Base-by-base conservation (phyloP, 2,797 vertebrate species). In the Sorex maritimensis region DNA sequence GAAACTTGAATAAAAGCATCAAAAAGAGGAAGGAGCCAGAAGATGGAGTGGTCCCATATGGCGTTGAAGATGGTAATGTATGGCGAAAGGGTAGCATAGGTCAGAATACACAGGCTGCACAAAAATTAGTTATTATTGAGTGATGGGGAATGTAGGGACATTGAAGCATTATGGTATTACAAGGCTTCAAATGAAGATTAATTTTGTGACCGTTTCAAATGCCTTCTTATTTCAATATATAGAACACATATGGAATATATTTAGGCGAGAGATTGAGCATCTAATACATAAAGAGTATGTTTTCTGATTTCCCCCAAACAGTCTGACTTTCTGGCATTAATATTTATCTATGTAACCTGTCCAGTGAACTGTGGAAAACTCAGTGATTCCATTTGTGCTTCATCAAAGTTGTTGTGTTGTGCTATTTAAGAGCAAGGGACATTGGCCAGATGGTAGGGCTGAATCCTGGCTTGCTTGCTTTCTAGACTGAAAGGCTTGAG, bases 401-500 rank as follows among this genome's bases (percentile, higher is more conserved):
- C 52, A 55, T 2, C 52, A 28, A 44, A 26, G 46, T 67, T 21
- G 12, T 46, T n/a, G 17, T 75, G 5, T 30, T 71, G 12, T 75
- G 13, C n/a, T 3, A 0, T 1, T 49, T 21, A 49, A 61, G 55
- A 68, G 6, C 7, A 30, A 0, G 19, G 14, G 10, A n/a, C 52
- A 12, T 52, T 26, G 3, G 17, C 52, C n/a, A 23, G 44, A 49
- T 34, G 26, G 44, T 13, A 44, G 44, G 7, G 26, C 46, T 23
- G 44, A 81, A 19, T 7, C 24, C 3, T 21, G 34, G 3, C 55
- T 52, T 49, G 3, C 0, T 72, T 52, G n/a, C 30, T 63, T 6
- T 11, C 10, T 21, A 0, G 0, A 2, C 63, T 24, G 23, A 46
- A 46, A 46, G 55, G 1, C 15, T 3, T 44, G 65, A 55, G 13